Conservation (phyloP, 2,888 invertebrate species). For the Mythimna pallens region DNA sequence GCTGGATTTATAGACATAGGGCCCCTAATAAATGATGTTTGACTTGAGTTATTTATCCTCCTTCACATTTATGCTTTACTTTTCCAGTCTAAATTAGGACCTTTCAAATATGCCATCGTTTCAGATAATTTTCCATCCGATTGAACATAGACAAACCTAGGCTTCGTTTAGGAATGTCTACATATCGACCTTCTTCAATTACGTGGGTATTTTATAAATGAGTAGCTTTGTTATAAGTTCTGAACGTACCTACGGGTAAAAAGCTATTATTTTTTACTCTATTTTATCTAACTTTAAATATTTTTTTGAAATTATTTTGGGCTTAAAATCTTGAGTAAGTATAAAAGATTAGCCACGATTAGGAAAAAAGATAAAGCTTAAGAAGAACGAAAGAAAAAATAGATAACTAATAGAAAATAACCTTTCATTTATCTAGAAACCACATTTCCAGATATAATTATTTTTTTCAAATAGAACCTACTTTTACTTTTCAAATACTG, state of each 20-base stretch:
- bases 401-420: no score
- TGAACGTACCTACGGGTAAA: background rate
- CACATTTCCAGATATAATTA: no score
- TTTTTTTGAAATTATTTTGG: no score
- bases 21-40: conserved; percentile 2
- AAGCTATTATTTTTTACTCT: background rate
- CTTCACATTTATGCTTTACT: background rate
- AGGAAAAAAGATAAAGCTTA: no score
- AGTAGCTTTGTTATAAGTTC: background rate
- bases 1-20: background rate
- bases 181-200: conserved; percentile 28
- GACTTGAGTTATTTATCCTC: conserved; percentile 5
- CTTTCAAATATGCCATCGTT: conserved; percentile 13
- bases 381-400: no score
- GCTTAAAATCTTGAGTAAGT: no score
- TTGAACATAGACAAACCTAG: conserved; percentile 11
- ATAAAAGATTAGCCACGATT: no score
- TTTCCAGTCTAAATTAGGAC: background rate
- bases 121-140: conserved; percentile 28
- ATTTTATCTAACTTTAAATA: background rate
- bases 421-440: no score
- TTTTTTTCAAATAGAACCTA: no score
- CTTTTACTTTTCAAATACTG: no score
- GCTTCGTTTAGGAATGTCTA: conserved; percentile 38
- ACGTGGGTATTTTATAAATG: conserved; percentile 3